These are phyloP conservation scores for Sphaerophoria taeniata DNA, from an alignment of 2,888 invertebrate species.

Conservation along the genomic window DNA sequence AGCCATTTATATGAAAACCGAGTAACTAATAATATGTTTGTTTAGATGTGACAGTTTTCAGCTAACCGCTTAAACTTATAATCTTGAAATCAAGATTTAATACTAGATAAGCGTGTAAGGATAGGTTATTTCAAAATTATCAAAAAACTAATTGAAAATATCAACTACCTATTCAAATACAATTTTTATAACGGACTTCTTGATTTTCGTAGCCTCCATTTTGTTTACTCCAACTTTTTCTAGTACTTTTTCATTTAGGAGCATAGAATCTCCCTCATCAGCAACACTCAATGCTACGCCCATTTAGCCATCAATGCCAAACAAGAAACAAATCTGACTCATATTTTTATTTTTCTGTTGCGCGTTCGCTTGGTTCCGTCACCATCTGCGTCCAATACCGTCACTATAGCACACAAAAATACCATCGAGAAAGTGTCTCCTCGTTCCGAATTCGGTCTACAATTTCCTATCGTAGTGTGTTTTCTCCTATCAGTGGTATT, in stretches of 20 bases:
- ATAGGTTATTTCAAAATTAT: too few relatives aligned
- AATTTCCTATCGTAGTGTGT: constrained; percentile 26
- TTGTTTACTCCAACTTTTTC: not conserved
- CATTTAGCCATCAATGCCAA: constrained; percentile 11
- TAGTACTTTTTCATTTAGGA: not conserved
- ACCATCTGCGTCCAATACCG: constrained; percentile 32
- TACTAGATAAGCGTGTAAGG: too few relatives aligned
- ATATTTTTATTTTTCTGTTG: constrained; percentile 15
- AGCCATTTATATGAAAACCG: too few relatives aligned
- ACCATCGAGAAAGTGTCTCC: constrained; percentile 14
- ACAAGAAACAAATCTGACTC: constrained; percentile 33
- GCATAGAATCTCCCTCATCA: not conserved
- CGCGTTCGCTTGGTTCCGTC: not conserved
- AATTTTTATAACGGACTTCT: not conserved
- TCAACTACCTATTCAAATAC: too few relatives aligned
- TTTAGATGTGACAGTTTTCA: too few relatives aligned
- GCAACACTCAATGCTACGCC: constrained; percentile 32
- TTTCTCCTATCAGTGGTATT: constrained; percentile 8
- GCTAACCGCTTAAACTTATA: too few relatives aligned
- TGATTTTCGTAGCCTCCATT: not conserved
- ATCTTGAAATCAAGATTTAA: too few relatives aligned
- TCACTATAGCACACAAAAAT: constrained; percentile 25
- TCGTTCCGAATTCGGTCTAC: constrained; percentile 7
- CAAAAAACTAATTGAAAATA: too few relatives aligned
- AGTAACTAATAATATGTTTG: too few relatives aligned